phyloP scores from a whole-genome alignment of 2,888 invertebrate species.

The Pimpla rufipes region DNA sequence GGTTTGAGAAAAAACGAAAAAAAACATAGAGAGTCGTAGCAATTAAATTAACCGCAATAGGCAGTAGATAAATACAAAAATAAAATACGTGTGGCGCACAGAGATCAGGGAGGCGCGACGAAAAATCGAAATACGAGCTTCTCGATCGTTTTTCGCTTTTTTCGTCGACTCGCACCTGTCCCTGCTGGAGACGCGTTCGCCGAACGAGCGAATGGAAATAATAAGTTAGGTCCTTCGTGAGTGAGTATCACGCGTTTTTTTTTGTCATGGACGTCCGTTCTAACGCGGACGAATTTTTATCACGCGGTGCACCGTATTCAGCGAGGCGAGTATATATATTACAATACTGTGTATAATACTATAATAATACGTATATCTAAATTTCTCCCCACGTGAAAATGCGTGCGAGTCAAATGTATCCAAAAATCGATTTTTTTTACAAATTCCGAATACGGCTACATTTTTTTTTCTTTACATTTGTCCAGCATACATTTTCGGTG shows the following conservation, averaged over 20 bases:
- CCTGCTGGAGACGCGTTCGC: not conserved
- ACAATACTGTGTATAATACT: constrained; percentile 47
- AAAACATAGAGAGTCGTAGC: not conserved
- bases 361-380: constrained; percentile 22
- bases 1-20: not conserved
- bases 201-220: not conserved
- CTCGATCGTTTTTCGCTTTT: not conserved
- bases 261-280: not conserved
- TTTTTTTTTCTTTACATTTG: no score
- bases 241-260: not conserved
- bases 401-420: no score
- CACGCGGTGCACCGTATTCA: constrained; percentile 45
- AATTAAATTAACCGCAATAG: not conserved
- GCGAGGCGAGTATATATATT: constrained; percentile 36
- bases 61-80: not conserved
- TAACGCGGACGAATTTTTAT: constrained; percentile 30
- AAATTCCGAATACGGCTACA: no score
- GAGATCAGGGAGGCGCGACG: not conserved
- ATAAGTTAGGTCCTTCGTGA: not conserved
- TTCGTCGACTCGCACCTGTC: not conserved
- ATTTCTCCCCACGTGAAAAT: not conserved
- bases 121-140: not conserved
- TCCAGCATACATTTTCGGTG: no score
- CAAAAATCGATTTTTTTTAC: no score
- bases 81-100: constrained; percentile 5